Conservation (phyloP, 1,140 invertebrate species). For the Drosophila ercepeae region DNA sequence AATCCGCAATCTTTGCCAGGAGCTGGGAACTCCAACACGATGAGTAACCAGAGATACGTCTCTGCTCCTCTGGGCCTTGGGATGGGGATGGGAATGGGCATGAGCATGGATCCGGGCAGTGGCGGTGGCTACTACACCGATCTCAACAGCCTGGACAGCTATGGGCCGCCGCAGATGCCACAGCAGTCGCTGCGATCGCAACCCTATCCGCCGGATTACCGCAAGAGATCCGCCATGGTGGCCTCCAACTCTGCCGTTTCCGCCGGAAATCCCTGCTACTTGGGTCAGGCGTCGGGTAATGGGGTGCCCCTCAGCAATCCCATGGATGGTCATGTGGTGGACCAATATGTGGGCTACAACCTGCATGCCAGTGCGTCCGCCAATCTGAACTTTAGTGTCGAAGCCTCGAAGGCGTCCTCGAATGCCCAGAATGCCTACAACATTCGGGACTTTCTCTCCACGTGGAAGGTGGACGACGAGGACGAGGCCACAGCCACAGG, state of each 20-base stretch:
- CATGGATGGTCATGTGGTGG: constrained; percentile 58
- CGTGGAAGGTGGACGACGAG: constrained; percentile 83
- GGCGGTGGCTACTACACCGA: constrained; percentile 68
- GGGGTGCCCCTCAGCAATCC: constrained; percentile 33
- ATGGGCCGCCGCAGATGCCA: constrained; percentile 25
- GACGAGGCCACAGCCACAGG: constrained; percentile 37
- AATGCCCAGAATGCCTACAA: constrained; percentile 66
- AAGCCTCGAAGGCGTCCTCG: constrained; percentile 6
- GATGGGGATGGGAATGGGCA: constrained; percentile 47
- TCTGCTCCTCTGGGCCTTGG: constrained; percentile 15
- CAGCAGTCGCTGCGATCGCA: constrained; percentile 36
- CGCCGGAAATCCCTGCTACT: constrained; percentile 40
- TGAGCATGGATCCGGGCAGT: constrained; percentile 24
- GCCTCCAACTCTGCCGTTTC: background rate
- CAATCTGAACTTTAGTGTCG: background rate
- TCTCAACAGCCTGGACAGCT: constrained; percentile 56
- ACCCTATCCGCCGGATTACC: constrained; percentile 52
- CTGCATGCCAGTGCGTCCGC: constrained; percentile 41
- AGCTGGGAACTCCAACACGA: constrained; percentile 9
- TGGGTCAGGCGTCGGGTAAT: constrained; percentile 29
- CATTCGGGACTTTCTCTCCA: constrained; percentile 77
- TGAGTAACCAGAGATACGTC: constrained; percentile 41
- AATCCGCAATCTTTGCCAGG: constrained; percentile 17
- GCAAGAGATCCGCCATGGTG: constrained; percentile 49
- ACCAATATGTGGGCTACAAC: constrained; percentile 57